Evolutionary conservation across 2,113 vertebrate species (phyloP), one percentile per base, ranked within the genome.

Genomic region (Otocyon megalotis): DNA sequence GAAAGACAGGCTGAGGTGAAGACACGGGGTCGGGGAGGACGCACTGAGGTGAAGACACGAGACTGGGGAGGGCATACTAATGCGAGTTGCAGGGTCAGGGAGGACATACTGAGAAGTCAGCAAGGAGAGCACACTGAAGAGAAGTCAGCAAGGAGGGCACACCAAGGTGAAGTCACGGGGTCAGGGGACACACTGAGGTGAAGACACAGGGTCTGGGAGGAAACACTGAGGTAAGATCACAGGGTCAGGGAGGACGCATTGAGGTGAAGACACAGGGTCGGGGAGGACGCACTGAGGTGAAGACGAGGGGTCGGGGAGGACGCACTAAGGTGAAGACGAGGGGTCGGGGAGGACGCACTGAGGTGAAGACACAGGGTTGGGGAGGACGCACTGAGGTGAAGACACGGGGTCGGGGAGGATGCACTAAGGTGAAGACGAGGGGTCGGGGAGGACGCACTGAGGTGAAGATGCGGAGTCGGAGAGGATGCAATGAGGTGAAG

Each of bases 211-310:
- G 16, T 16, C 63, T 10, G 72, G n/a, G 71, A 43, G 4, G 50
- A 30, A 53, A 58, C 24, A 3, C 63, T 2, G 20, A 48, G 22
- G 22, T 17, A 20, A 12, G 6, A 22, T 26, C 71, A 74, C 35
- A 11, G 1, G 15, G 65, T n/a, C 16, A 3, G 35, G 35, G 20
- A n/a, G 43, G 58, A 1, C 80, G 0, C 8, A 8, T 4, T 1
- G 43, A 32, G 60, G 85, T 53, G 62, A 28, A 10, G 62, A 10
- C n/a, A 17, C 17, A 4, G n/a, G 8, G 32, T 35, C 67, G 10
- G 63, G 2, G 30, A 67, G 15, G 65, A 15, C 30, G 3, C 22
- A 28, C 32, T 4, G 15, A 5, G 32, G 8, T 3, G 32, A 69
- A n/a, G 32, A 9, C 65, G 19, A 4, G 8, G n/a, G 15, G 32